Conservation (phyloP, 2,797 vertebrate species). For the Leontocebus nigricollis region DNA sequence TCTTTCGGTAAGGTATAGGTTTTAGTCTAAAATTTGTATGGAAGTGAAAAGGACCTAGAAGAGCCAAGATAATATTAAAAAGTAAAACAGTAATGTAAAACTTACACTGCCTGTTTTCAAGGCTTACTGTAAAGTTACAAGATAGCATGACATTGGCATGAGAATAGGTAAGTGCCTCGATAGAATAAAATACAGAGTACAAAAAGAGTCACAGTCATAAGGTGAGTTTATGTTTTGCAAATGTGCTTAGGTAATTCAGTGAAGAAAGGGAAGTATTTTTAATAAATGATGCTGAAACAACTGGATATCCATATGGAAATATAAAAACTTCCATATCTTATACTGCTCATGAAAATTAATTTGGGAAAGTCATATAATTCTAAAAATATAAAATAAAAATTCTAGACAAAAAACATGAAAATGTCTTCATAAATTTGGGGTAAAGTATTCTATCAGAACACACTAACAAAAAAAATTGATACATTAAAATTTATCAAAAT, state of each 20-base stretch:
- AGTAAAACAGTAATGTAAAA: not conserved
- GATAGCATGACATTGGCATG: not conserved
- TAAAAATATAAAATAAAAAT: not conserved
- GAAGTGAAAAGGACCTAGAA: not conserved
- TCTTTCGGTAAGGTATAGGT: not conserved
- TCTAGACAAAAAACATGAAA: not conserved
- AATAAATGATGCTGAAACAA: not conserved
- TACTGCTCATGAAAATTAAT: not conserved
- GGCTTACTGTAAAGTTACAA: not conserved
- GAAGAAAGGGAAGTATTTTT: not conserved
- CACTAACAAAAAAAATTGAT: not conserved
- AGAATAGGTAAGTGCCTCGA: not conserved
- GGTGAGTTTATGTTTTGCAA: not conserved
- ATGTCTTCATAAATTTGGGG: not conserved
- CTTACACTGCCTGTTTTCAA: not conserved
- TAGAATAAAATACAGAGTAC: not conserved
- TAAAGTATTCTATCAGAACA: not conserved
- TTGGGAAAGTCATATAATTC: not conserved
- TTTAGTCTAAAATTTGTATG: not conserved
- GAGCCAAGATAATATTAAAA: not conserved
- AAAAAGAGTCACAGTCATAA: not conserved
- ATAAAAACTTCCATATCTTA: not conserved
- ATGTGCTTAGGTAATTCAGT: not conserved
- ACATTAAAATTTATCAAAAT: not conserved
- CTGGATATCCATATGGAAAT: not conserved